Evolutionary conservation across 1,140 invertebrate genomes (phyloP), one percentile per base, ranked within the genome.

Genomic region (Panonychus citri): DNA sequence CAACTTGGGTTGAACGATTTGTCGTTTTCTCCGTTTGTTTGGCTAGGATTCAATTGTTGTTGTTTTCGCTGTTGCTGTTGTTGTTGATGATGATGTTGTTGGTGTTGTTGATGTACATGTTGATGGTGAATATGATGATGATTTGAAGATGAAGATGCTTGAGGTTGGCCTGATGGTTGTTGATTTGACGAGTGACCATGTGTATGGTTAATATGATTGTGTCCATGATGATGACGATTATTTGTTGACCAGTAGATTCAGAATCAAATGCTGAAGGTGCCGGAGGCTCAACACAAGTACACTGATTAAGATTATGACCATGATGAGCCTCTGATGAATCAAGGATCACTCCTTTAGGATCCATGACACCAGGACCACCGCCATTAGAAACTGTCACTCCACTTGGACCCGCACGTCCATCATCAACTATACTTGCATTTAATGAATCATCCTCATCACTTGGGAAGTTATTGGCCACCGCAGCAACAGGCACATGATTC

Each of bases 391-490:
- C 42, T 19, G 26, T 8, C 24, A 21, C 53, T n/a, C n/a, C n/a
- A 2, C 21, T 13, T 4, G 30, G 28, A 15, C 34, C 26, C 13
- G 13, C 24, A n/a, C n/a, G 24, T 7, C 19, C 42, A 15, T 39
- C 40, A 27, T 53, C 21, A 42, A 34, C 30, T 7, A 34, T 34
- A 27, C 26, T 54, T 25, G 40, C 40, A 54, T 48, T 54, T 3
- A 54, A 26, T 15, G 53, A 57, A 28, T 57, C 57, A 25, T 40
- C 46, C n/a, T 57, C 53, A 15, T 55, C 43, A 19, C 34, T 53
- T 15, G 28, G 28, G 28, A 37, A 30, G 19, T 25, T 52, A 25
- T 19, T 34, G 24, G 30, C 15, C 17, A 34, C 55, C 4, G 24
- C 25, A 27, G 15, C 52, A 24, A 10, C 49, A 5, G 21, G 13